A percentile compares a stretch with the other conserved stretches of the same genome.
These are phyloP conservation scores for Peromyscus leucopus DNA, from an alignment of 2,113 vertebrate species.

Conservation along the genomic window DNA sequence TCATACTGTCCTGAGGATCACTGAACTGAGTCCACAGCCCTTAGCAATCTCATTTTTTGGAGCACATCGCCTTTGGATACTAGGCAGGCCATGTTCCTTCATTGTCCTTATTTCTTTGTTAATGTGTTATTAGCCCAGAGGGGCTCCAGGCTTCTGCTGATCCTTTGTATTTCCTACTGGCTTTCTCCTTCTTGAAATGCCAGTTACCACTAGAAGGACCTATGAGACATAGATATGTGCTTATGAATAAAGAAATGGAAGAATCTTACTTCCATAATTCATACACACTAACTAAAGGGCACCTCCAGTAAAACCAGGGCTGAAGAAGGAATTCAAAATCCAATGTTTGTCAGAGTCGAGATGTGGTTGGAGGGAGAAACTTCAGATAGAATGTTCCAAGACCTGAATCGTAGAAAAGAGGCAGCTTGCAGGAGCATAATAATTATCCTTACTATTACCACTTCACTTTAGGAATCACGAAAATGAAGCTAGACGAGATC, in stretches of 20 bases:
- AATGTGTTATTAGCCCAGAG: neutral
- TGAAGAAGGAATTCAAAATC: neutral
- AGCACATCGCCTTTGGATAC: neutral
- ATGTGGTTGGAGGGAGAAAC: neutral
- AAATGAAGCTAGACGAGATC: neutral
- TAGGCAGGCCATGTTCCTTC: neutral
- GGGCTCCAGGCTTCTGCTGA: neutral
- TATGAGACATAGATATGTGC: neutral
- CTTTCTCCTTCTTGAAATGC: constrained; percentile 26
- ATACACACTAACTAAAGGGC: neutral
- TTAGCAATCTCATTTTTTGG: neutral
- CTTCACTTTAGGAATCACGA: constrained; percentile 31
- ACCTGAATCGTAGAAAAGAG: neutral
- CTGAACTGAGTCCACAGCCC: no score
- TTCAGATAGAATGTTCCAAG: neutral
- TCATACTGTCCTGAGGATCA: neutral
- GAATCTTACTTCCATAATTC: neutral
- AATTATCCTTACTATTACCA: neutral
- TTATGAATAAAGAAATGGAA: constrained; percentile 29
- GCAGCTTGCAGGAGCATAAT: neutral
- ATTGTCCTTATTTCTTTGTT: neutral
- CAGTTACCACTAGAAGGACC: neutral
- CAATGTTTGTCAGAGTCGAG: neutral
- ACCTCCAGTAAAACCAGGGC: neutral
- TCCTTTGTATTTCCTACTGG: neutral